A percentile compares a stretch with the other conserved stretches of the same genome.
Conservation (phyloP, 2,113 vertebrate genomes). For the Asarcornis scutulata region DNA sequence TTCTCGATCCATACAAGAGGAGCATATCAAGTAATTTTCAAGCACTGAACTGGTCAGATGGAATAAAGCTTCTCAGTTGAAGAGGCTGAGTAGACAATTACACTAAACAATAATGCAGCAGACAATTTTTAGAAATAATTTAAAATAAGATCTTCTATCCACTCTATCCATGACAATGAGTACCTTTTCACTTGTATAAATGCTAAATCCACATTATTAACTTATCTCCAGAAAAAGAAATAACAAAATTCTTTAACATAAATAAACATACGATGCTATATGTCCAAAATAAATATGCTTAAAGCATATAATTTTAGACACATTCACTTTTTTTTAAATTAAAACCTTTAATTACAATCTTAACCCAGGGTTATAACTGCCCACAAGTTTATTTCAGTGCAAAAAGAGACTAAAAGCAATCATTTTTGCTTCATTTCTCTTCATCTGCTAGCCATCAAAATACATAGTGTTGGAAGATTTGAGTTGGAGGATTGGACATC, state of each 20-base stretch:
- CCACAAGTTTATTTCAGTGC: neutral
- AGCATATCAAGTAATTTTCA: neutral
- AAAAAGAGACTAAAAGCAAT: neutral
- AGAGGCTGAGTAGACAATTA: constrained; percentile 8
- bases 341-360: neutral
- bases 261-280: neutral
- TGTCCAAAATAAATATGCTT: neutral
- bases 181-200: neutral
- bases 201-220: neutral
- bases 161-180: neutral
- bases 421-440: neutral
- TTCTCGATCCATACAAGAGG: neutral
- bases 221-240: neutral
- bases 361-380: neutral
- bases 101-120: neutral
- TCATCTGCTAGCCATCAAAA: neutral
- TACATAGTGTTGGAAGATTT: neutral
- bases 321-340: neutral
- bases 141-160: neutral
- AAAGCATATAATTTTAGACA: fast-evolving
- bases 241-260: neutral
- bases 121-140: neutral
- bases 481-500: neutral
- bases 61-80: neutral
- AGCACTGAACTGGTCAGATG: neutral